Evolutionary conservation across 2,113 vertebrate species (phyloP), one percentile per base, ranked within the genome.

Genomic region (Neomonachus schauinslandi): DNA sequence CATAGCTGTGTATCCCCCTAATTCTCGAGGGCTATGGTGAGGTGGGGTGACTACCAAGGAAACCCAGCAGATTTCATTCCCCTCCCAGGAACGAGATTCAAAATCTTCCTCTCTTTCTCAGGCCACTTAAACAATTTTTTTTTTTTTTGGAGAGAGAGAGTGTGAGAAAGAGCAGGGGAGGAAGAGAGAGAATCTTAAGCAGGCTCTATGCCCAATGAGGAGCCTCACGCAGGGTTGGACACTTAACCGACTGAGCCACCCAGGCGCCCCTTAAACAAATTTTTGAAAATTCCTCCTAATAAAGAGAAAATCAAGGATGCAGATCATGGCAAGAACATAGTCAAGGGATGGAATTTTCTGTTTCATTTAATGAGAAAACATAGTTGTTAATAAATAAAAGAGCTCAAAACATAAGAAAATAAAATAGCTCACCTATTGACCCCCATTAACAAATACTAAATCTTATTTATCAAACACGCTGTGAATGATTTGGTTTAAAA

Each of bases 351-450:
- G 51, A 49, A 31, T 84, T 76, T 94, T 46, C 28, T 57, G 49
- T 67, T 79, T 85, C 46, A 24, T 63, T 96, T 89, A 97, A 71
- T 76, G 51, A 87, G 80, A 83, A 95, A 97, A 76, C 24, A 69
- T 1, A 46, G 18, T 33, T 69, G 46, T 93, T 89, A 85, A 85
- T 67, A 90, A 96, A 76, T 83, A 31, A 94, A 83, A 79, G 42
- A 86, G 28, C 24, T 80, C n/a, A 61, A 69, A 36, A 69, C 16
- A n/a, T 36, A 69, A 63, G 61, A 81, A 90, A 96, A 71, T 88
- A 31, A 94, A 88, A 65, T 51, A 86, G 28, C 24, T 89, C 39
- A 61, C 18, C 53, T 65, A 33, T 10, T 65, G 71, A 74, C 10
- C 72, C 49, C 28, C 42, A 36, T 59, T 59, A 49, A 67, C 53